phyloP scores from a whole-genome alignment of 2,113 vertebrate species.

The Syngnathus typhle region DNA sequence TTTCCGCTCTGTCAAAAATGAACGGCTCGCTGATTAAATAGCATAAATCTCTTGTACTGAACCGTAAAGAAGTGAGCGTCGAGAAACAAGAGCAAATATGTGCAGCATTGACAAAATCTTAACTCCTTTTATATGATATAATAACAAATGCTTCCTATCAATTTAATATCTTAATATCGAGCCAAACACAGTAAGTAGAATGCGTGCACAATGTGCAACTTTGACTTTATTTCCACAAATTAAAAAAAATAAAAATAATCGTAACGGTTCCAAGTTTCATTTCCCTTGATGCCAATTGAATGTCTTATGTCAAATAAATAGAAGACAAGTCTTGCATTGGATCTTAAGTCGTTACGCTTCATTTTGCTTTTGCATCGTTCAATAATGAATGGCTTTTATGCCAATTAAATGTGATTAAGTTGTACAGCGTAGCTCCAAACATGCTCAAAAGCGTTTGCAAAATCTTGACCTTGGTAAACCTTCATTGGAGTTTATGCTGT shows the following conservation, averaged over 20 bases:
- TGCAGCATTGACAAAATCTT: not conserved
- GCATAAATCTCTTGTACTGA: too few relatives aligned
- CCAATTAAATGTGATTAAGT: not conserved
- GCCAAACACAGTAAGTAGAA: not conserved
- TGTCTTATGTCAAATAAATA: not conserved
- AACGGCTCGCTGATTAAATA: too few relatives aligned
- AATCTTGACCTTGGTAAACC: not conserved
- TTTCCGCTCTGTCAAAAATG: too few relatives aligned
- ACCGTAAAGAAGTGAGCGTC: too few relatives aligned
- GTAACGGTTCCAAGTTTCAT: not conserved
- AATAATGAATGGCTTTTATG: not conserved
- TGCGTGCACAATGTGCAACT: not conserved
- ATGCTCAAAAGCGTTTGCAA: not conserved
- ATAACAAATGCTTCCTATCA: not conserved
- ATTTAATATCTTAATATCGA: not conserved
- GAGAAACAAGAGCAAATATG: too few relatives aligned
- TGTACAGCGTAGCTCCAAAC: not conserved
- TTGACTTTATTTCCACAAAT: not conserved
- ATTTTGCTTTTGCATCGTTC: not conserved
- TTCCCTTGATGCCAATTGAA: too few relatives aligned
- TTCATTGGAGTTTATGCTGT: not conserved
- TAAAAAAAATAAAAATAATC: not conserved
- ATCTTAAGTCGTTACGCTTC: not conserved
- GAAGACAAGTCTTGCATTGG: not conserved
- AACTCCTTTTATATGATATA: not conserved